Conservation (phyloP, 2,888 invertebrate genomes). For the Clusia tigrina region DNA sequence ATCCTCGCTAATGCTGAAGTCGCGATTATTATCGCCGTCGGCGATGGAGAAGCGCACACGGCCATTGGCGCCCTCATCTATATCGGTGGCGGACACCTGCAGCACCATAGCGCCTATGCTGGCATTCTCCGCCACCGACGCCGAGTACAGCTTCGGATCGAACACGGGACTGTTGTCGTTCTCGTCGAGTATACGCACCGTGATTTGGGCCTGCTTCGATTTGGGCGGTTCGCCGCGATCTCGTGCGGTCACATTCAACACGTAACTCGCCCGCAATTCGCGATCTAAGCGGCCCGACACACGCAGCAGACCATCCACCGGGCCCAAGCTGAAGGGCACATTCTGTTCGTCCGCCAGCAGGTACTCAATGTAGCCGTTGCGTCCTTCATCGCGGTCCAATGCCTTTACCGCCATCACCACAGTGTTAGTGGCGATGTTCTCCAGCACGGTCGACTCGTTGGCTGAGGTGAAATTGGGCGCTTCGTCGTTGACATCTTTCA, state of each 20-base stretch:
- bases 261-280: conserved; percentile 79
- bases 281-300: conserved; percentile 88
- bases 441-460: conserved; percentile 80
- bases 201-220: conserved; percentile 73
- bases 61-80: conserved; percentile 89
- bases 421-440: conserved; percentile 86
- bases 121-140: conserved; percentile 91
- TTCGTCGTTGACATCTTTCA: conserved; percentile 93
- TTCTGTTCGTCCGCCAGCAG: conserved; percentile 73
- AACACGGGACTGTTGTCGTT: conserved; percentile 91
- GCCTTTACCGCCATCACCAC: conserved; percentile 91
- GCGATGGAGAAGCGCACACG: conserved; percentile 89
- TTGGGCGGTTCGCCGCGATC: conserved; percentile 88
- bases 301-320: conserved; percentile 85
- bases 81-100: conserved; percentile 88
- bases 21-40: conserved; percentile 87
- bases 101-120: conserved; percentile 90
- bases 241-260: conserved; percentile 79
- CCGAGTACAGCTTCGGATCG: conserved; percentile 88
- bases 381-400: conserved; percentile 87
- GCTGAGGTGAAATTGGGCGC: conserved; percentile 85
- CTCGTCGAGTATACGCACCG: conserved; percentile 82
- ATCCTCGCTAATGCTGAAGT: conserved; percentile 91
- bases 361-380: conserved; percentile 91
- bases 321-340: conserved; percentile 81